Base-by-base conservation (phyloP, 1,140 invertebrate genomes). In the Epicauta chinensis region DNA sequence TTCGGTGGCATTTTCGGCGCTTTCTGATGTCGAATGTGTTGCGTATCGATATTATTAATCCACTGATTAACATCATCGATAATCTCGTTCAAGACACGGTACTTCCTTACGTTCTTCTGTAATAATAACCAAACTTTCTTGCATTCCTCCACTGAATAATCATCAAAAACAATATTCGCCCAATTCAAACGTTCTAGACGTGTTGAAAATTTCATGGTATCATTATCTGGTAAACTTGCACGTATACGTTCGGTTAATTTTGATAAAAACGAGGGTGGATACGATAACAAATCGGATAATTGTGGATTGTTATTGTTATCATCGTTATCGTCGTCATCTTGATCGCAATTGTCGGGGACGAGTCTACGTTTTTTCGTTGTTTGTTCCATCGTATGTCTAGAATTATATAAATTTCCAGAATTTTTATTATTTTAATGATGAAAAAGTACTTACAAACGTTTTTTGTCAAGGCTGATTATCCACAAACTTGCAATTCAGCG, bases 1-100 rank as follows among this genome's bases (percentile, higher is more conserved):
- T 71, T 68, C 11, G 71, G 47, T 4, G 75, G 75, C 44, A 68
- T 65, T 49, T 69, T 72, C 0, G 75, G 75, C 53, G 67, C 55
- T 42, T 74, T 73, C 14, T 74, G 75, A 61, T 75, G 73, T 55
- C 70, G 71, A n/a, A 10, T 36, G 10, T 9, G 13, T 68, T 67
- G 36, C 38, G 9, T 74, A 74, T 37, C 17, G 69, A 63, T 16
- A 61, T 57, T 5, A 69, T 49, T 73, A 70, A 73, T 59, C 71
- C 73, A 77, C 36, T 64, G 61, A 48, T 71, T 70, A 3, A 75
- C 74, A 66, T 78, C 76, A 23, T 61, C 55, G 1, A 77, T 49
- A 35, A 78, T 52, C 63, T 78, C 77, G 5, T 60, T 60, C 16
- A 78, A 59, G 29, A 76, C 60, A n/a, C 76, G 56, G 61, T 68